Conservation (phyloP, 2,888 invertebrate genomes). For the Coelopa pilipes region DNA sequence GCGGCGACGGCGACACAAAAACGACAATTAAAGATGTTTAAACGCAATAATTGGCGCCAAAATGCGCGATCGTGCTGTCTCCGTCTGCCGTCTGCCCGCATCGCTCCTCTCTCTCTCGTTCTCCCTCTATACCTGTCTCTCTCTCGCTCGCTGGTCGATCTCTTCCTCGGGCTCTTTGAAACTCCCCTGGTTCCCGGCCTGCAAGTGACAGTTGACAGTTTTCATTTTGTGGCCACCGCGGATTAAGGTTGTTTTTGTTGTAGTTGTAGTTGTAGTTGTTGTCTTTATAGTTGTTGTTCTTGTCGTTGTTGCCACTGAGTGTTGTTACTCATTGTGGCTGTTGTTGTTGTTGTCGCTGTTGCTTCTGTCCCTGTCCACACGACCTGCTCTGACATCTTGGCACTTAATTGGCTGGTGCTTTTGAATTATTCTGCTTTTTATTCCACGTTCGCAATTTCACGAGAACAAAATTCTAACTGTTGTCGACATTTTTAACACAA, state of each 20-base stretch:
- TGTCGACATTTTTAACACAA: too few relatives aligned
- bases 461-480: too few relatives aligned
- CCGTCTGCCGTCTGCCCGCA: neutral
- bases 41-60: slow-evolving; percentile 48
- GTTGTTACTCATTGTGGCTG: too few relatives aligned
- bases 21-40: slow-evolving; percentile 33
- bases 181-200: neutral
- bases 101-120: neutral
- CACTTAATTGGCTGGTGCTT: too few relatives aligned
- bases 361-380: too few relatives aligned
- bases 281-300: neutral
- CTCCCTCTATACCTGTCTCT: neutral
- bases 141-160: neutral
- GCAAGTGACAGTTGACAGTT: slow-evolving; percentile 25
- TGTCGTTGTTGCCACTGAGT: too few relatives aligned
- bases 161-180: too few relatives aligned
- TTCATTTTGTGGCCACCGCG: neutral
- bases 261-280: neutral
- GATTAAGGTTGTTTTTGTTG: too few relatives aligned
- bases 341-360: too few relatives aligned
- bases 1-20: neutral
- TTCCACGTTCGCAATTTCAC: too few relatives aligned
- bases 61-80: slow-evolving; percentile 42
- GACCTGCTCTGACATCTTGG: too few relatives aligned
- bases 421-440: too few relatives aligned